These are phyloP conservation scores for Erebia epiphron DNA, from an alignment of 2,888 invertebrate species.

Conservation along the genomic window DNA sequence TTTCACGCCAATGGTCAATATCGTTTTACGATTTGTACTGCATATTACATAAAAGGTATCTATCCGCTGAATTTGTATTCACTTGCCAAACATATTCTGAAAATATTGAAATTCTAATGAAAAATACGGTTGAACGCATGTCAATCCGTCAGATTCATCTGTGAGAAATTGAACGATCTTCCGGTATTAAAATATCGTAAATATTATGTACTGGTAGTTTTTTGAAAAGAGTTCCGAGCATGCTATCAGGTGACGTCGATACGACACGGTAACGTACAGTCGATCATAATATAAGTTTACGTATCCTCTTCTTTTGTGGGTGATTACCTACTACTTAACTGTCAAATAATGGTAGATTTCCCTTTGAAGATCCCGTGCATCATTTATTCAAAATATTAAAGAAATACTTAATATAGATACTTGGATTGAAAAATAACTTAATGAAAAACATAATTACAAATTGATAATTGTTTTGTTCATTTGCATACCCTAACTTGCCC, in stretches of 20 bases:
- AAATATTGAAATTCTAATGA: conserved; percentile 16
- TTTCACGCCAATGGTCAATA: no score
- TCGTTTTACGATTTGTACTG: background rate
- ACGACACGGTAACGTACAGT: conserved; percentile 36
- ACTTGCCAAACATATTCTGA: background rate
- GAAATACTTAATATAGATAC: no score
- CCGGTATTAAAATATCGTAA: conserved; percentile 27
- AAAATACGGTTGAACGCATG: conserved; percentile 25
- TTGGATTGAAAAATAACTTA: no score
- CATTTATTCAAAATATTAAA: no score
- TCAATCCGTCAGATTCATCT: conserved; percentile 29
- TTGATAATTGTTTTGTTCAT: no score
- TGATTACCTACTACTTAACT: no score
- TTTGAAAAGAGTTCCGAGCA: conserved; percentile 36
- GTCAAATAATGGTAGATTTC: no score
- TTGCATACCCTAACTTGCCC: no score
- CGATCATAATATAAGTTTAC: background rate
- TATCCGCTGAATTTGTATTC: background rate
- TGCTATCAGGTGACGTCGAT: conserved; percentile 43
- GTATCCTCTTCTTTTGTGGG: no score
- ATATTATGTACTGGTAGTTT: conserved; percentile 31
- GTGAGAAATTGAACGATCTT: conserved; percentile 30
- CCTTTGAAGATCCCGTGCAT: no score
- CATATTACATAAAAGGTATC: background rate
- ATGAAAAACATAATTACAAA: no score